Conservation (phyloP, 1,140 invertebrate species). For the Pseudomyrmex sp. region DNA sequence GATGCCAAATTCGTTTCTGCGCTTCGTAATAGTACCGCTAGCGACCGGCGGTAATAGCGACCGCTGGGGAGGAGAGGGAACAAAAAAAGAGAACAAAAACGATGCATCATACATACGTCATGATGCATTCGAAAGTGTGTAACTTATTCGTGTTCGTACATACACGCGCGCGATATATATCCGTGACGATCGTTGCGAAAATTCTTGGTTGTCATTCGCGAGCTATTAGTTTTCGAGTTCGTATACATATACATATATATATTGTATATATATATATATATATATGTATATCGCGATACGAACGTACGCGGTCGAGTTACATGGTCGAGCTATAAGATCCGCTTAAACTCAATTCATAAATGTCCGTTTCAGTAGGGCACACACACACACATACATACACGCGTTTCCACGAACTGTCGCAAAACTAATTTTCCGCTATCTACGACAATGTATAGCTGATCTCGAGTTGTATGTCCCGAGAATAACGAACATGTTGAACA, state of each 20-base stretch:
- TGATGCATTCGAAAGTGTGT: not conserved
- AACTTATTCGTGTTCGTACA: slow-evolving; percentile 41
- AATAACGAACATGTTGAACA: no score
- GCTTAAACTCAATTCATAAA: slow-evolving; percentile 7
- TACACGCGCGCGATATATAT: slow-evolving; percentile 8
- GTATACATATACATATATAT: no score
- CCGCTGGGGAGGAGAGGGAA: not conserved
- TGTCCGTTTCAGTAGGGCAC: slow-evolving; percentile 3
- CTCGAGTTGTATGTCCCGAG: no score
- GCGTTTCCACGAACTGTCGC: no score
- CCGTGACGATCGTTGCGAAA: slow-evolving; percentile 34
- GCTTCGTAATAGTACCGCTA: not conserved
- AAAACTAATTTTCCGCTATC: no score
- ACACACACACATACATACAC: not conserved
- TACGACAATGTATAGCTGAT: no score
- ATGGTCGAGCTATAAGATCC: slow-evolving; percentile 22
- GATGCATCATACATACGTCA: not conserved
- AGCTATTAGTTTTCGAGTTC: slow-evolving; percentile 15
- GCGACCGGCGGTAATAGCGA: not conserved
- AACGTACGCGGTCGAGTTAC: no score
- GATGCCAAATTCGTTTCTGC: slow-evolving; percentile 57
- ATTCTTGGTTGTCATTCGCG: slow-evolving; percentile 35
- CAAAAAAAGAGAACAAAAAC: slow-evolving; percentile 23
- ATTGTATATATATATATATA: no score
- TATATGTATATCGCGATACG: not conserved